These are phyloP conservation scores for Pocillopora grandis DNA, from an alignment of 92 coral and sea anemone species.

Conservation along the genomic window DNA sequence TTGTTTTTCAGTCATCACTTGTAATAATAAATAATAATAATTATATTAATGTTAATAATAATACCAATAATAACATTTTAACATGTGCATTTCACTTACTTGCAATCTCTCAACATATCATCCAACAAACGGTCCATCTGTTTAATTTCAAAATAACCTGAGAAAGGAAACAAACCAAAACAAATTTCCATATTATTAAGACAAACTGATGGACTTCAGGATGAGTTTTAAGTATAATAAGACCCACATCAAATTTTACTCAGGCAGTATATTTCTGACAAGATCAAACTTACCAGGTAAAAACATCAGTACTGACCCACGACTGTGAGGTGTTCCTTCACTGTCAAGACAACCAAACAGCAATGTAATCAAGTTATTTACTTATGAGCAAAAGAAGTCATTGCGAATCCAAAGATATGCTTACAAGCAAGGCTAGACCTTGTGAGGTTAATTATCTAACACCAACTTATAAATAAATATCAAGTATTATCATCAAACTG, in stretches of 20 bases:
- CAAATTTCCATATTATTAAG: neutral
- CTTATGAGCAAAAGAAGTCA: neutral
- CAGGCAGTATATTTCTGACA: too few relatives aligned
- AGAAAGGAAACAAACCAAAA: neutral
- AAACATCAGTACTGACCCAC: constrained; percentile 92
- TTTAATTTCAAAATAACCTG: constrained; percentile 81
- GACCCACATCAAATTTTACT: too few relatives aligned
- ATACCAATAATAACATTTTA: too few relatives aligned
- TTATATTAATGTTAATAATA: too few relatives aligned
- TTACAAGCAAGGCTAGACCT: too few relatives aligned
- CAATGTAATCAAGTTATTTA: neutral
- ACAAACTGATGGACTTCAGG: neutral
- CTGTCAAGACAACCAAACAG: neutral
- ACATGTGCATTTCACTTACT: constrained; percentile 40
- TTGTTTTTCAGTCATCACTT: too few relatives aligned
- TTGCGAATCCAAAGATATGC: neutral
- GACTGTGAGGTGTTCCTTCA: constrained; percentile 26
- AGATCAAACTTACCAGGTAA: constrained; percentile 75
- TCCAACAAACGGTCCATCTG: constrained; percentile 70
- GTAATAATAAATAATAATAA: too few relatives aligned
- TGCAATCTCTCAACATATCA: constrained; percentile 52
- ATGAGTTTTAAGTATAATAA: too few relatives aligned
- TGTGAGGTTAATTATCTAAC: too few relatives aligned
- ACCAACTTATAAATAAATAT: too few relatives aligned
- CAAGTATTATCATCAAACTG: too few relatives aligned